phyloP scores from a whole-genome alignment of 2,797 vertebrate genomes.

The Macropodus opercularis region DNA sequence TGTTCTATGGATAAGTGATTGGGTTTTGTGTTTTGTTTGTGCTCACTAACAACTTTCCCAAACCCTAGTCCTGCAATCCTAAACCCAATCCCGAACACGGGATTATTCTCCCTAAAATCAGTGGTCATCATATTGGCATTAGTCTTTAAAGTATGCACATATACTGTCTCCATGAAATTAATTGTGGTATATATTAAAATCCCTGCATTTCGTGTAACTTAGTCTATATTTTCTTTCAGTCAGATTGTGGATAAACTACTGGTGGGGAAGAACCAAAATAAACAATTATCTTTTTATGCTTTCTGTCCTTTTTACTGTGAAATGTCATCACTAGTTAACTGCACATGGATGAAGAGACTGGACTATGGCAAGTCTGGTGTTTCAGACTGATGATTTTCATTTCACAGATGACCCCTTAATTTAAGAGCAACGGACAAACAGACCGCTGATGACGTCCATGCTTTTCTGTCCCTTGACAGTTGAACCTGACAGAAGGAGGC shows the following conservation, averaged over 20 bases:
- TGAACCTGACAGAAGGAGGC: neutral
- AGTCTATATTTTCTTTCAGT: conserved; percentile 78
- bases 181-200: conserved; percentile 79
- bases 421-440: too few relatives aligned
- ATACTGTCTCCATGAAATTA: conserved; percentile 78
- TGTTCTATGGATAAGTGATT: conserved; percentile 75
- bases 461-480: too few relatives aligned
- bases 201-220: conserved; percentile 78
- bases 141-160: conserved; percentile 80
- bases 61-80: conserved; percentile 56
- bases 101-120: conserved; percentile 60
- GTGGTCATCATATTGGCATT: conserved; percentile 78
- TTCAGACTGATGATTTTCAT: neutral
- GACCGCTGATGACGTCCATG: too few relatives aligned
- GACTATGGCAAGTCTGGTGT: neutral
- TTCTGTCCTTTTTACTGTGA: conserved; percentile 52
- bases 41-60: conserved; percentile 76
- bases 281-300: conserved; percentile 78
- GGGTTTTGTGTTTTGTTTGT: conserved; percentile 80
- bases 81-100: conserved; percentile 58
- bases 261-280: conserved; percentile 82
- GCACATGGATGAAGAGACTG: neutral
- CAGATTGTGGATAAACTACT: conserved; percentile 81
- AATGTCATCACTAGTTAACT: neutral
- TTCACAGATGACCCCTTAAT: neutral